phyloP scores from a whole-genome alignment of 1,140 invertebrate species.

The Diuraphis noxia region DNA sequence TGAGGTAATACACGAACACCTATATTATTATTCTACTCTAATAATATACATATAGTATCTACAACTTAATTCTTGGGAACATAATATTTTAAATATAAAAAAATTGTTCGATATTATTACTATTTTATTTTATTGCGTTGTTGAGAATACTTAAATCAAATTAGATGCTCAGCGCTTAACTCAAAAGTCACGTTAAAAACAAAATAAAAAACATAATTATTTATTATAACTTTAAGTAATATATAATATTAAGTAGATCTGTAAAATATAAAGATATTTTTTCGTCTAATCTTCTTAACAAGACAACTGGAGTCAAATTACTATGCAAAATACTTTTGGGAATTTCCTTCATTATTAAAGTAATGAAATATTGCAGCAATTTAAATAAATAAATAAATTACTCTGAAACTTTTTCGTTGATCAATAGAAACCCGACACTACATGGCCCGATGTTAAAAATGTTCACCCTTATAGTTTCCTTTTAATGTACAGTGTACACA shows the following conservation, averaged over 20 bases:
- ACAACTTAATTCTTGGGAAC: background rate
- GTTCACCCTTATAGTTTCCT: background rate
- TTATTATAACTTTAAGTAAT: background rate
- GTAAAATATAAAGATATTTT: constrained; percentile 18
- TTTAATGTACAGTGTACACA: background rate
- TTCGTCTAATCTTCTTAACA: constrained; percentile 6
- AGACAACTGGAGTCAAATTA: constrained; percentile 38
- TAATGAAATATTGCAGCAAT: constrained; percentile 22
- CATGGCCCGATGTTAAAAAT: background rate
- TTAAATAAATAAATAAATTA: constrained; percentile 24
- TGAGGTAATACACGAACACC: background rate
- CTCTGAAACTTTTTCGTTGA: constrained; percentile 5
- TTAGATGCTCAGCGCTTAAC: background rate
- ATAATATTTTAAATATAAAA: background rate
- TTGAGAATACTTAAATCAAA: background rate
- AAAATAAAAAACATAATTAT: background rate
- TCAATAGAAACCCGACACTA: constrained; percentile 1
- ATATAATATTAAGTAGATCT: background rate
- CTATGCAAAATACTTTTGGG: constrained; percentile 32
- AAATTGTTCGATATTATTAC: background rate
- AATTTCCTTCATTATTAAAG: constrained; percentile 20
- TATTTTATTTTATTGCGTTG: background rate
- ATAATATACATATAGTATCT: too few relatives aligned
- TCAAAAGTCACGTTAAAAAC: background rate
- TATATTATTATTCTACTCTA: too few relatives aligned